Conservation (phyloP, 2,797 vertebrate species). For the Clamator glandarius region DNA sequence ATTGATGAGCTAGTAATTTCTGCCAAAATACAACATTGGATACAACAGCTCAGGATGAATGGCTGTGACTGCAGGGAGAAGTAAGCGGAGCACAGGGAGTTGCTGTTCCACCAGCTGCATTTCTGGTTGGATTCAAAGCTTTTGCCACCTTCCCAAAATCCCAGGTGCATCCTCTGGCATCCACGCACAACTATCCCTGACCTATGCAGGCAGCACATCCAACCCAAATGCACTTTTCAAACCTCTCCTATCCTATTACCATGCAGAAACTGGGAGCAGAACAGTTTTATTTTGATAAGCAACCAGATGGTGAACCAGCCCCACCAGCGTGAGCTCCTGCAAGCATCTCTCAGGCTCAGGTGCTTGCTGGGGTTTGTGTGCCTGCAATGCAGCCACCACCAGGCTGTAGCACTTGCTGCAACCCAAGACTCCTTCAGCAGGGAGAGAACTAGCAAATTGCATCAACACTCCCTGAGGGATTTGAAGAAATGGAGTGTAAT, state of each 20-base stretch:
- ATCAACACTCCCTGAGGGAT: neutral
- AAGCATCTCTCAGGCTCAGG: neutral
- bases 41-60: neutral
- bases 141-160: neutral
- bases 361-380: accelerated
- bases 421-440: neutral
- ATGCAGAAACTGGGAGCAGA: accelerated
- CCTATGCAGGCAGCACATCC: neutral
- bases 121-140: neutral
- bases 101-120: conserved; percentile 5
- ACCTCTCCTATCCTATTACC: neutral
- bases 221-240: neutral
- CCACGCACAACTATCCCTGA: accelerated
- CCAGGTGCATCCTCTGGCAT: accelerated
- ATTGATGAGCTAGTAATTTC: conserved; percentile 30
- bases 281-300: neutral
- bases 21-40: neutral
- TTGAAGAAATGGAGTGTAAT: neutral
- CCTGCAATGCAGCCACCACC: conserved; percentile 5
- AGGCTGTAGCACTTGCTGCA: neutral
- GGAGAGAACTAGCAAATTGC: neutral
- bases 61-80: conserved; percentile 28
- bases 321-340: accelerated
- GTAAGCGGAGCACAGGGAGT: neutral
- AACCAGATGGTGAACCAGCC: neutral